Evolutionary conservation across 2,797 vertebrate genomes (phyloP).

Genomic region (Coendou prehensilis): DNA sequence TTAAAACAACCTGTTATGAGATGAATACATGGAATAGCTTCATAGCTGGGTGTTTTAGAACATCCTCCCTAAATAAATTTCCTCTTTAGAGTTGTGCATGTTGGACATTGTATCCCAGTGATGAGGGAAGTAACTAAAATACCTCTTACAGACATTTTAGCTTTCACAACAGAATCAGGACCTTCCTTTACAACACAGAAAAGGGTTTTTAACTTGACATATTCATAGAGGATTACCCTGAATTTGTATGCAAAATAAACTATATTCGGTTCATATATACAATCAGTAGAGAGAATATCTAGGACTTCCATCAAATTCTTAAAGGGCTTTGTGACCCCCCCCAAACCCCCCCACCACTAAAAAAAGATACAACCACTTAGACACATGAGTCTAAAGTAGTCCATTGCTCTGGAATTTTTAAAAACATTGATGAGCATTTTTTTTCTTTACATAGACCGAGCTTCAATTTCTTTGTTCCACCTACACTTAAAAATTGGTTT

Average conservation of each 20-base stretch:
- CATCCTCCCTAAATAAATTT: background rate
- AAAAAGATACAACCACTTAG: background rate
- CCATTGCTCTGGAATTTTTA: background rate
- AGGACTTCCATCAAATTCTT: background rate
- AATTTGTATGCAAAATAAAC: slow-evolving; percentile 36
- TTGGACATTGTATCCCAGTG: background rate
- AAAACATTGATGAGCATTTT: background rate
- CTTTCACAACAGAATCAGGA: background rate
- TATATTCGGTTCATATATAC: background rate
- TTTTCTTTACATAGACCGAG: background rate
- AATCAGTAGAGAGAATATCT: background rate
- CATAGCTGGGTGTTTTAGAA: background rate
- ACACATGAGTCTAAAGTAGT: background rate
- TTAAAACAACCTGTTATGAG: background rate
- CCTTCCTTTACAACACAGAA: background rate
- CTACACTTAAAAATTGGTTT: background rate
- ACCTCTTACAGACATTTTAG: background rate
- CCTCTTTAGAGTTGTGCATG: background rate
- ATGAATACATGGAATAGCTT: background rate
- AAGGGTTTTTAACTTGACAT: background rate
- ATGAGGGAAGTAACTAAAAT: background rate
- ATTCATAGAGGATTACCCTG: background rate
- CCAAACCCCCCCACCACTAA: accelerated
- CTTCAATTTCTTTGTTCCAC: background rate
- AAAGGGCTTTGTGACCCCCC: background rate